Evolutionary conservation across 2,888 invertebrate species (phyloP).

Genomic region (Spisula subtruncata): DNA sequence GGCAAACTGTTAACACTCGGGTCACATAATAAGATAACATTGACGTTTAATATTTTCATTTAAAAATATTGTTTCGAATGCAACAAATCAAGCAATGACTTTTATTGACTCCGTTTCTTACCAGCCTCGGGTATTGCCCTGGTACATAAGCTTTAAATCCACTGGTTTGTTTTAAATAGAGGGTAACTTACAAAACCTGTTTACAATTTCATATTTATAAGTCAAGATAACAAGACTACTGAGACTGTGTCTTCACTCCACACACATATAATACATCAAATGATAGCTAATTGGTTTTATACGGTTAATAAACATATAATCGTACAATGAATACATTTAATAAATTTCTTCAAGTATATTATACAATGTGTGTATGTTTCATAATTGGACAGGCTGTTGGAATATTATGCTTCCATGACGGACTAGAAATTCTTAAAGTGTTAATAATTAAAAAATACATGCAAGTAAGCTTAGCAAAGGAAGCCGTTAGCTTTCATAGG

Average conservation of each 20-base stretch:
- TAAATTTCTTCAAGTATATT: neutral
- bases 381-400: neutral
- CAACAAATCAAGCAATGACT: neutral
- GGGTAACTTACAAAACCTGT: too few relatives aligned
- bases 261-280: neutral
- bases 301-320: neutral
- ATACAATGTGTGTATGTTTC: neutral
- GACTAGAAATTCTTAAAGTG: neutral
- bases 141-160: too few relatives aligned
- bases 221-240: too few relatives aligned
- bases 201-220: too few relatives aligned
- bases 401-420: neutral
- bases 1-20: neutral
- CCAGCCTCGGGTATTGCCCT: too few relatives aligned
- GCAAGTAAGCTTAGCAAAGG: constrained; percentile 31
- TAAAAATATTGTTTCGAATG: neutral
- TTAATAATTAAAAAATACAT: constrained; percentile 35
- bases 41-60: neutral
- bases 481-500: constrained; percentile 41
- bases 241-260: neutral
- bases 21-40: neutral
- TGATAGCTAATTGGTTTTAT: neutral
- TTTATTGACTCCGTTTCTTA: too few relatives aligned
- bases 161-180: too few relatives aligned
- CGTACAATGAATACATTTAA: neutral